phyloP scores from a whole-genome alignment of 2,113 vertebrate species.

The Orthonyx spaldingii region DNA sequence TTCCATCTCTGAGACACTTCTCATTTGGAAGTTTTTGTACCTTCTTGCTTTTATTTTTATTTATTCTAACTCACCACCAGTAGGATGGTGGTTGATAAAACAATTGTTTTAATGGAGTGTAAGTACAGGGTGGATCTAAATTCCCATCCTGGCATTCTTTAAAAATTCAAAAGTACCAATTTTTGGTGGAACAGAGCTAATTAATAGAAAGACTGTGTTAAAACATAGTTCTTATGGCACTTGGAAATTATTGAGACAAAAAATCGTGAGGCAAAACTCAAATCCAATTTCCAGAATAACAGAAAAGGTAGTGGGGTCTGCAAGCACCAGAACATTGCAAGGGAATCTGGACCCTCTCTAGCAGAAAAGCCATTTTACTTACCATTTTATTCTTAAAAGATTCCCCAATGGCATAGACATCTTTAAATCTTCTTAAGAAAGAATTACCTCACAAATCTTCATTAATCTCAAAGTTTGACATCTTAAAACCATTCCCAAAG shows the following conservation, averaged over 20 bases:
- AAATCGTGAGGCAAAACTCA: background rate
- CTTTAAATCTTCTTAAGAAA: constrained; percentile 42
- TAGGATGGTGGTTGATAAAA: background rate
- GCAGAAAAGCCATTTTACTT: constrained; percentile 2
- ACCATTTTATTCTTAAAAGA: background rate
- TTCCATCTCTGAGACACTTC: background rate
- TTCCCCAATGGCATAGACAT: background rate
- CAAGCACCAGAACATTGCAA: background rate
- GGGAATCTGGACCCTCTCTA: background rate
- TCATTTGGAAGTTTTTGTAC: background rate
- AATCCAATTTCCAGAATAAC: background rate
- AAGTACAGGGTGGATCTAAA: background rate
- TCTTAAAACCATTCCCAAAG: constrained; percentile 35
- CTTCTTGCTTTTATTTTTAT: background rate
- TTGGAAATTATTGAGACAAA: background rate
- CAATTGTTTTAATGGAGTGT: background rate
- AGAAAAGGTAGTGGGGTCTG: background rate
- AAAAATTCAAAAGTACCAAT: background rate
- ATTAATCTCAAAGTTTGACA: constrained; percentile 30
- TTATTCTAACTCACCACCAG: background rate
- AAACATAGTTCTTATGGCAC: background rate
- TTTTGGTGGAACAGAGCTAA: background rate
- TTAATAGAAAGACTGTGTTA: background rate
- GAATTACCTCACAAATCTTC: constrained; percentile 31
- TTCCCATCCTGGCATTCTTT: background rate